These are phyloP conservation scores for Vollenhovia emeryi DNA, from an alignment of 1,140 invertebrate genomes.

Conservation along the genomic window DNA sequence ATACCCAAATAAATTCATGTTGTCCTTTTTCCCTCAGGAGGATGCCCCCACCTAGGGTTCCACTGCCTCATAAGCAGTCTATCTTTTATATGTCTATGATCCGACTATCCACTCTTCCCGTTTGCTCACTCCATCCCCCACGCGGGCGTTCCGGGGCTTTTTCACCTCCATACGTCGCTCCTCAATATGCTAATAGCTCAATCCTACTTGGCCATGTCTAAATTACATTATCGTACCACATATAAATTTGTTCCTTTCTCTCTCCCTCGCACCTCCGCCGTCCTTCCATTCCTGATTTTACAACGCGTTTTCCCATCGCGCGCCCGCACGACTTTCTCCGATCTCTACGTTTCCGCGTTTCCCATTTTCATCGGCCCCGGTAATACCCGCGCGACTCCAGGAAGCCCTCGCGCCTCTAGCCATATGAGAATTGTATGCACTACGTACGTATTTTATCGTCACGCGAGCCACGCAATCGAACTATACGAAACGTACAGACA, in stretches of 20 bases:
- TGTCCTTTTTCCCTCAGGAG: too few species aligned
- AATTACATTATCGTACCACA: slow-evolving; percentile 48
- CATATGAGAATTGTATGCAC: background rate
- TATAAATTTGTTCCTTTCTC: slow-evolving; percentile 15
- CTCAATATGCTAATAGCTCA: slow-evolving; percentile 42
- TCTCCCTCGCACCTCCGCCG: background rate
- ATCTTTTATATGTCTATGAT: too few species aligned
- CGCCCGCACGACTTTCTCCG: slow-evolving; percentile 41
- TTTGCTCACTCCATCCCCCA: background rate
- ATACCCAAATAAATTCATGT: too few species aligned
- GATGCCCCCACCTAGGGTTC: too few species aligned
- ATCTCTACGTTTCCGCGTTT: slow-evolving; percentile 47
- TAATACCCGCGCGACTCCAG: background rate
- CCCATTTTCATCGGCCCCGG: slow-evolving; percentile 18
- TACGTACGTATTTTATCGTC: background rate
- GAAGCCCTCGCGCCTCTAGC: background rate
- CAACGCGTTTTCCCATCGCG: background rate
- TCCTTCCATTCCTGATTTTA: background rate
- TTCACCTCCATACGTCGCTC: slow-evolving; percentile 8
- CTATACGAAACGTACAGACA: background rate
- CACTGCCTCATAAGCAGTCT: too few species aligned
- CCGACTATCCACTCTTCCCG: too few species aligned
- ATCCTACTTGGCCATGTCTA: slow-evolving; percentile 28
- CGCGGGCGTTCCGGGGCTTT: background rate
- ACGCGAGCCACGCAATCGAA: background rate